Conservation (phyloP, 1,140 invertebrate genomes). For the Adoxophyes honmai region DNA sequence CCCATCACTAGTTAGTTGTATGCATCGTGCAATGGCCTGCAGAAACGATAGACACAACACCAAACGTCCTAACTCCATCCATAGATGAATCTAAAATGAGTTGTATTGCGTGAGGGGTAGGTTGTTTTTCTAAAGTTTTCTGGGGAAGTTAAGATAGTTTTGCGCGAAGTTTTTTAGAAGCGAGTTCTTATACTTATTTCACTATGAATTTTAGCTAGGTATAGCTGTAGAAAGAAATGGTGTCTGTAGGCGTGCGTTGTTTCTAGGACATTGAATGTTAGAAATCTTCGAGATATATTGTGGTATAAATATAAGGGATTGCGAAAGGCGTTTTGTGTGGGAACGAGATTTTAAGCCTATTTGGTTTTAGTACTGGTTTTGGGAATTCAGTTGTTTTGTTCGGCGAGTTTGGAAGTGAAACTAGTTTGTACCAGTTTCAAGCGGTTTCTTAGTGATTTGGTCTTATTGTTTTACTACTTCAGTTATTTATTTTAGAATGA, state of each 20-base stretch:
- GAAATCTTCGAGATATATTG: constrained; percentile 62
- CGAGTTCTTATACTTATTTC: constrained; percentile 75
- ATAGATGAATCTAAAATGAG: constrained; percentile 21
- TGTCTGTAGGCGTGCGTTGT: constrained; percentile 64
- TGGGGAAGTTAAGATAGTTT: constrained; percentile 9
- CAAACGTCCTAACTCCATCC: constrained; percentile 31
- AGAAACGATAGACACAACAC: constrained; percentile 37
- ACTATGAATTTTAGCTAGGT: constrained; percentile 75
- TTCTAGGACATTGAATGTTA: constrained; percentile 70
- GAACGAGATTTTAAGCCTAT: constrained; percentile 14
- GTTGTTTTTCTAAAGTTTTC: constrained; percentile 15
- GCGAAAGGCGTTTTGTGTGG: constrained; percentile 26
- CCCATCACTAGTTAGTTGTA: constrained; percentile 71
- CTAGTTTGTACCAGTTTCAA: too few relatives aligned
- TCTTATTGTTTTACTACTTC: too few relatives aligned
- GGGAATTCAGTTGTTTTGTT: background rate
- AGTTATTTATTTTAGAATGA: too few relatives aligned
- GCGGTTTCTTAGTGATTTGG: too few relatives aligned
- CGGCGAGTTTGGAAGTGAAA: too few relatives aligned
- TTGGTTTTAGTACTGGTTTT: background rate
- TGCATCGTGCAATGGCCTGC: constrained; percentile 76
- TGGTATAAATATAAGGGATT: constrained; percentile 38
- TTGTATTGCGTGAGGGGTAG: constrained; percentile 9
- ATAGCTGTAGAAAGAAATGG: constrained; percentile 72
- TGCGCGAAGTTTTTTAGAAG: constrained; percentile 58